Evolutionary conservation across 2,888 invertebrate species (phyloP).

Genomic region (Heliconius sara): DNA sequence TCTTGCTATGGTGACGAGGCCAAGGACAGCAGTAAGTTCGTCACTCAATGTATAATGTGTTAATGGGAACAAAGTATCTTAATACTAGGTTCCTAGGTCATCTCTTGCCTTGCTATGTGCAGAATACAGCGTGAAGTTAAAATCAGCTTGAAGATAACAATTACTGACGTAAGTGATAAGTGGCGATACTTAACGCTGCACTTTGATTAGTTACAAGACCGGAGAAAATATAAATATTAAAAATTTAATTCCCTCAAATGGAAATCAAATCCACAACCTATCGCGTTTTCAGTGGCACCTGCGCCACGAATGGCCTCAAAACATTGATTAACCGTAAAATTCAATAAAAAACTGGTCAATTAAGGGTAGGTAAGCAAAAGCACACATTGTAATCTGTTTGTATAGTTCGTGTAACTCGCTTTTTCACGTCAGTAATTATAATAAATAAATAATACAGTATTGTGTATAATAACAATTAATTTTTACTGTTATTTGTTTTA

Average conservation of each 20-base stretch:
- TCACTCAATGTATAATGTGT: too few species aligned
- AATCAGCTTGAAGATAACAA: too few species aligned
- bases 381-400: slow-evolving; percentile 2
- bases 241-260: fast-evolving
- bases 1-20: too few species aligned
- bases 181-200: neutral
- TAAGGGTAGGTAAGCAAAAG: neutral
- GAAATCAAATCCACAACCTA: neutral
- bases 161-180: too few species aligned
- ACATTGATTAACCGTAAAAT: neutral
- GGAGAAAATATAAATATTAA: neutral
- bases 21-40: too few species aligned
- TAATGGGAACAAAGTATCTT: too few species aligned
- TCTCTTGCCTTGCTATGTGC: too few species aligned
- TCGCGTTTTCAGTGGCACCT: neutral
- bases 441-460: slow-evolving; percentile 35
- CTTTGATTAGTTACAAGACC: neutral
- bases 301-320: neutral
- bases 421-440: slow-evolving; percentile 41
- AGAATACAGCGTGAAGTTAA: too few species aligned
- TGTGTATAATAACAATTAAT: slow-evolving; percentile 3
- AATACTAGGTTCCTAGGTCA: too few species aligned
- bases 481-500: slow-evolving; percentile 23
- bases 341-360: slow-evolving; percentile 10
- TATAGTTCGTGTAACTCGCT: slow-evolving; percentile 11